Conservation (phyloP, 1,140 invertebrate genomes). For the Grapholita molesta region DNA sequence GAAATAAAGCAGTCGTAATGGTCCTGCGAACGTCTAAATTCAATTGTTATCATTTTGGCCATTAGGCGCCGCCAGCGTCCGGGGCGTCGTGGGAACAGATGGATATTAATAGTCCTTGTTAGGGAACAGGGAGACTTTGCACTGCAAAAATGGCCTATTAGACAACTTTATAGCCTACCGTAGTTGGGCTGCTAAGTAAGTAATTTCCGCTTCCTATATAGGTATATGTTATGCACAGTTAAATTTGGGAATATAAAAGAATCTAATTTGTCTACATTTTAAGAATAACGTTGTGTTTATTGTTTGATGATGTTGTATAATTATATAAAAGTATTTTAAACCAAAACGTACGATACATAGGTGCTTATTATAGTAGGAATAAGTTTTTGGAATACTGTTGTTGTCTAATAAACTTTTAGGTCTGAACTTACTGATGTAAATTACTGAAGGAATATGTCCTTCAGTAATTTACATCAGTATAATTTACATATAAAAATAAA, state of each 20-base stretch:
- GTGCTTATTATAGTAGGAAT: too few relatives aligned
- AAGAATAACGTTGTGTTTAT: too few relatives aligned
- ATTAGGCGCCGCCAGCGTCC: conserved; percentile 38
- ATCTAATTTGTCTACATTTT: neutral
- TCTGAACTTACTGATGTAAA: too few relatives aligned
- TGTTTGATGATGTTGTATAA: too few relatives aligned
- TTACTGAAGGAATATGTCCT: too few relatives aligned
- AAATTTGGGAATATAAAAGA: neutral
- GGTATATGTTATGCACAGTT: neutral
- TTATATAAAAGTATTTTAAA: too few relatives aligned
- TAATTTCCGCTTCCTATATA: too few relatives aligned
- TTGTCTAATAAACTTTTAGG: too few relatives aligned
- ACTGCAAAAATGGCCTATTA: neutral
- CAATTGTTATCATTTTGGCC: conserved; percentile 41
- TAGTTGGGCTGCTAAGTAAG: neutral
- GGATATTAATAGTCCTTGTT: conserved; percentile 66
- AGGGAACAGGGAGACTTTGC: neutral
- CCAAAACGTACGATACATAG: too few relatives aligned
- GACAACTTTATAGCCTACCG: neutral
- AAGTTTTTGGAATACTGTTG: too few relatives aligned
- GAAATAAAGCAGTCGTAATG: conserved; percentile 5
- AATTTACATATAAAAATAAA: too few relatives aligned
- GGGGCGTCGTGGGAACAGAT: conserved; percentile 49
- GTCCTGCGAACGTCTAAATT: conserved; percentile 19
- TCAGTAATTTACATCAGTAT: too few relatives aligned